Percentiles rank a stretch among this genome's conserved stretches.
These are phyloP conservation scores for Zalophus californianus DNA, from an alignment of 2,797 vertebrate genomes.

Conservation along the genomic window DNA sequence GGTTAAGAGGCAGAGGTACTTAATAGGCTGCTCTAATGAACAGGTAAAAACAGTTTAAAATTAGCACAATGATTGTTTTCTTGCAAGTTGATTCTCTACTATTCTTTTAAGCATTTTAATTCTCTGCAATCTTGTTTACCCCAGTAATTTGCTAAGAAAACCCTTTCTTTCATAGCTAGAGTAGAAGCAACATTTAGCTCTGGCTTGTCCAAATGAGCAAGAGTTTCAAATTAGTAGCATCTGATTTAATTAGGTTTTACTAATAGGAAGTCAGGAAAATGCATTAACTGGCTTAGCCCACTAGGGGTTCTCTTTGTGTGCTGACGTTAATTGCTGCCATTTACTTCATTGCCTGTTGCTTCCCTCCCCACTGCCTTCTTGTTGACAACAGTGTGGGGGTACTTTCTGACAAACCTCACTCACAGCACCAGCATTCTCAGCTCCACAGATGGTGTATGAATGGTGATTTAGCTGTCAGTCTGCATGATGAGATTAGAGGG, in stretches of 20 bases:
- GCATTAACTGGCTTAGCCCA: constrained; percentile 69
- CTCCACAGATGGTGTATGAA: constrained; percentile 32
- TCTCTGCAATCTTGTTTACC: constrained; percentile 76
- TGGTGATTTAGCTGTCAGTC: constrained; percentile 41
- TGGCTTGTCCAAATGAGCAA: constrained; percentile 67
- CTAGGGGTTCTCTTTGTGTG: constrained; percentile 78
- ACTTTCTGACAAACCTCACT: constrained; percentile 51
- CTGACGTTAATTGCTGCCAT: constrained; percentile 59
- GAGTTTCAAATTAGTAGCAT: constrained; percentile 80
- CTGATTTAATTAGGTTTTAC: constrained; percentile 83
- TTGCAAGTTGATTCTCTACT: constrained; percentile 76
- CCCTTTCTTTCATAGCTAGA: constrained; percentile 64
- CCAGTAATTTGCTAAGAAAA: constrained; percentile 78
- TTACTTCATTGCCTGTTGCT: constrained; percentile 53
- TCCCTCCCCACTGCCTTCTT: constrained; percentile 51
- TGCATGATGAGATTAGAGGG: constrained; percentile 17
- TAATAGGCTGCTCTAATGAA: constrained; percentile 75
- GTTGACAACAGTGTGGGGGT: neutral
- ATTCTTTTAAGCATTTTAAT: constrained; percentile 75
- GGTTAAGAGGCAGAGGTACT: constrained; percentile 63
- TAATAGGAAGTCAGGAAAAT: constrained; percentile 72
- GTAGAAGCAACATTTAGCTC: constrained; percentile 67
- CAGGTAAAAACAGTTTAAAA: constrained; percentile 79
- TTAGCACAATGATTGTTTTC: constrained; percentile 79
- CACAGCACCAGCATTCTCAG: constrained; percentile 15